Evolutionary conservation across 2,888 invertebrate species (phyloP), one percentile per base, ranked within the genome.

Genomic region (Caenorhabditis drosophilae): DNA sequence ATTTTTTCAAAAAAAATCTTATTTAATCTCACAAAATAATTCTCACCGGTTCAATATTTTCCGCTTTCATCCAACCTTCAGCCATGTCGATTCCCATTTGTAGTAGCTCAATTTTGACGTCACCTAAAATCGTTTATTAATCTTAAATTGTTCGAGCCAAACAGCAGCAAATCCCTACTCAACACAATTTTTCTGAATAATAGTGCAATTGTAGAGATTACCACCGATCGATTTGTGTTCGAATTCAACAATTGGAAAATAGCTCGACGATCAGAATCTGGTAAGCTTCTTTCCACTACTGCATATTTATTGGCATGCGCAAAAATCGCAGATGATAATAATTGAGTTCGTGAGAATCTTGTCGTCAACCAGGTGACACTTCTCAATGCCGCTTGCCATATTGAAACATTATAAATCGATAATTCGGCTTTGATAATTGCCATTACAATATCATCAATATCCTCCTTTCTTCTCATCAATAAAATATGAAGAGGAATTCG

Each of bases 331-430:
- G 49, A 55, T 0, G 63, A 63, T 2, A 71, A 45, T 0, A 67
- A 51, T n/a, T 64, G 60, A 23, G 63, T 53, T 7, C 70, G 64
- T n/a, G 70, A 67, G 45, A 67, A 55, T 1, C 45, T 49, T 7
- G 36, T 11, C 2, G 58, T n/a, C 0, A 71, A 55, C 71, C 71
- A 71, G 0, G 26, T 4, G n/a, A 71, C 57, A 2, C 40, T 38
- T 15, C 60, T 52, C 4, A 61, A 27, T 7, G 55, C 41, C 2
- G 55, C 40, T 41, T 63, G 64, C 72, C 72, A 72, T 7, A 73
- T 48, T 44, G 56, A 54, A 11, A 71, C 73, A 42, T 72, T 73
- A 53, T 54, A 68, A 47, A 73, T 73, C n/a, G 58, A 66, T 20
- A 73, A 45, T 38, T 73, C 73, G n/a, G 62, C 48, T 41, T 62